Evolutionary conservation across 2,888 invertebrate genomes (phyloP).

Genomic region (Agrotis segetum): DNA sequence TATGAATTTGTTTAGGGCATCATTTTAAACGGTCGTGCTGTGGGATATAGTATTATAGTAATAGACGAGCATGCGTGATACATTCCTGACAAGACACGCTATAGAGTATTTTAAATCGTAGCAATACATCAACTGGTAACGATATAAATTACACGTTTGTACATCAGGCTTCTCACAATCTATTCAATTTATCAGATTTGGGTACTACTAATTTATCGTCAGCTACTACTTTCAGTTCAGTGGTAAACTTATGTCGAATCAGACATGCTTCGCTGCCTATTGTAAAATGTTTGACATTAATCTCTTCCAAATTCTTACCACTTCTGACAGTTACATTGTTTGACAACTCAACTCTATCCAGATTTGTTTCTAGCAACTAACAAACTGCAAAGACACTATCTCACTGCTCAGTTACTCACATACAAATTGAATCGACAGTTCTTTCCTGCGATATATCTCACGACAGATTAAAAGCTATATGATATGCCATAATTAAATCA

Average conservation of each 20-base stretch:
- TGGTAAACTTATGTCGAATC: background rate
- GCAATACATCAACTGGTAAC: slow-evolving; percentile 43
- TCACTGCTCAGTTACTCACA: slow-evolving; percentile 6
- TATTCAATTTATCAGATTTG: slow-evolving; percentile 28
- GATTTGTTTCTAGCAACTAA: background rate
- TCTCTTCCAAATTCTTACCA: background rate
- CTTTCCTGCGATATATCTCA: slow-evolving; percentile 19
- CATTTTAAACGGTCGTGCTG: slow-evolving; percentile 45
- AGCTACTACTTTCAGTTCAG: background rate
- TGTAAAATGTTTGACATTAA: background rate
- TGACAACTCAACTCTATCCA: background rate
- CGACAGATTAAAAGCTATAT: slow-evolving; percentile 36
- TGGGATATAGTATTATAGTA: slow-evolving; percentile 46
- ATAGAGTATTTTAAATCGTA: slow-evolving; percentile 47
- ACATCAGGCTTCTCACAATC: slow-evolving; percentile 1
- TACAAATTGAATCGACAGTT: slow-evolving; percentile 32
- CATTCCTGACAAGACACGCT: slow-evolving; percentile 50
- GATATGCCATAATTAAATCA: slow-evolving; percentile 41
- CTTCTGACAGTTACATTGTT: no score
- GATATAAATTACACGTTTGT: slow-evolving; percentile 36
- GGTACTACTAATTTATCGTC: slow-evolving; percentile 27
- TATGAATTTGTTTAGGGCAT: slow-evolving; percentile 62
- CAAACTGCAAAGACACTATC: background rate
- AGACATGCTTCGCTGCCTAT: background rate
- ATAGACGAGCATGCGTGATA: slow-evolving; percentile 51